phyloP scores from a whole-genome alignment of 2,113 vertebrate species.

The Sceloporus tristichus region DNA sequence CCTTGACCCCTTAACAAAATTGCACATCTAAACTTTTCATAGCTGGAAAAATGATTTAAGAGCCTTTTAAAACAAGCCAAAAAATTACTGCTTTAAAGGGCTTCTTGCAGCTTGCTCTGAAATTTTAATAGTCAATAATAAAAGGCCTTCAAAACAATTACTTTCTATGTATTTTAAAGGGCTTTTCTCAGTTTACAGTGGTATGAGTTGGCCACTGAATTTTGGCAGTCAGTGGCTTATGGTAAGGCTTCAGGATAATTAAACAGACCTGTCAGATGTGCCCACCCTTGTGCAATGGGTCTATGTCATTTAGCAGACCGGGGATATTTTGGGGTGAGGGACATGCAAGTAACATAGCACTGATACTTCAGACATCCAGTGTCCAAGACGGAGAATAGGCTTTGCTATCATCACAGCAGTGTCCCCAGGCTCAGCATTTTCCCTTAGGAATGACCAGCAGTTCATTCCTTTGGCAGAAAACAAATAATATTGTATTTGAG shows the following conservation, averaged over 20 bases:
- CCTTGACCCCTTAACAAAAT: too few species aligned
- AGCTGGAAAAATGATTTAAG: too few species aligned
- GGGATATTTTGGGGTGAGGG: neutral
- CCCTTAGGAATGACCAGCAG: neutral
- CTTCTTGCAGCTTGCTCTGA: neutral
- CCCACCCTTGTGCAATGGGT: too few species aligned
- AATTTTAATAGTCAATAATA: neutral
- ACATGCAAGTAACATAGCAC: neutral
- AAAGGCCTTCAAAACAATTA: neutral
- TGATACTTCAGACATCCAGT: neutral
- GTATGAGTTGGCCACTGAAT: neutral
- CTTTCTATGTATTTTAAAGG: neutral
- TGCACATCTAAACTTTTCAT: too few species aligned
- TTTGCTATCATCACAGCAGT: neutral
- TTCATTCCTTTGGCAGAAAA: neutral
- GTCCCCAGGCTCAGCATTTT: neutral
- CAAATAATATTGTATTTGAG: conserved; percentile 27
- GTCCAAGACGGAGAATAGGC: too few species aligned
- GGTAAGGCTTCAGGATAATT: too few species aligned
- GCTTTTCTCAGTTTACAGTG: neutral
- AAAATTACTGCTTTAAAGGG: neutral
- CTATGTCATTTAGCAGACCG: neutral
- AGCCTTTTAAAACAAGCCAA: too few species aligned
- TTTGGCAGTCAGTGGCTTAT: too few species aligned
- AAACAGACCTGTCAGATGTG: too few species aligned